Base-by-base conservation (phyloP, 2,797 vertebrate genomes). In the Enteromius radiatus region DNA sequence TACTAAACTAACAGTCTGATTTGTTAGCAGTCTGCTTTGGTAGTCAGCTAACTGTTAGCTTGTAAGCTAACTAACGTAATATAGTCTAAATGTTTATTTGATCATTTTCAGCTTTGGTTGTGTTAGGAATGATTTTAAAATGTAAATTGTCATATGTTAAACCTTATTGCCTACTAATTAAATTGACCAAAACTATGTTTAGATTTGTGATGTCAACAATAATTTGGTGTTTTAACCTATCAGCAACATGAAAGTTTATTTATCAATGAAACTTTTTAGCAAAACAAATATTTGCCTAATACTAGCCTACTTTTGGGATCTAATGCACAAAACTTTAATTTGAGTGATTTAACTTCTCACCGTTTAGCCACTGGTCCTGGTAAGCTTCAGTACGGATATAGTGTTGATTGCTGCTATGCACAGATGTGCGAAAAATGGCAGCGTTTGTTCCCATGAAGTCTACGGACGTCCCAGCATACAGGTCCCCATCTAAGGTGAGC, bases 401-500 rank as follows among this genome's bases (percentile, higher is more conserved):
- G 84, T 94, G 93, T 59, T 94, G 95, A 31, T 84, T 90, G 89
- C 81, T 84, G 65, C 90, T 91, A 70, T 92, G 90, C 0, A 95
- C 81, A 10, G 91, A 90, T 0, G 94, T 94, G 1, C 96, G 93
- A 90, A 96, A 95, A 87, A 97, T 94, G 0, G 93, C 96, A 0
- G 96, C 94, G 0, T 96, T 96, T 69, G 92, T 95, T 17, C 96
- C 96, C 96, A 97, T 96, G 85, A 97, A 97, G 85, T 97, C 96
- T 0, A 96, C 95, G 0, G 96, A 96, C 1, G 95, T 96, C 1
- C 96, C 96, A 0, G 96, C 93, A 2, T 96, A 97, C 3, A 97
- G 91, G 23, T 96, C 94, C 5, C 95, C 94, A n/a, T 93, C 96
- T 97, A 73, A n/a, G 3, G 36, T 9, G 41, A 73, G 33, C 4